Evolutionary conservation across 1,140 invertebrate genomes (phyloP), one percentile per base, ranked within the genome.

Genomic region (Pseudomyrmex concolor): DNA sequence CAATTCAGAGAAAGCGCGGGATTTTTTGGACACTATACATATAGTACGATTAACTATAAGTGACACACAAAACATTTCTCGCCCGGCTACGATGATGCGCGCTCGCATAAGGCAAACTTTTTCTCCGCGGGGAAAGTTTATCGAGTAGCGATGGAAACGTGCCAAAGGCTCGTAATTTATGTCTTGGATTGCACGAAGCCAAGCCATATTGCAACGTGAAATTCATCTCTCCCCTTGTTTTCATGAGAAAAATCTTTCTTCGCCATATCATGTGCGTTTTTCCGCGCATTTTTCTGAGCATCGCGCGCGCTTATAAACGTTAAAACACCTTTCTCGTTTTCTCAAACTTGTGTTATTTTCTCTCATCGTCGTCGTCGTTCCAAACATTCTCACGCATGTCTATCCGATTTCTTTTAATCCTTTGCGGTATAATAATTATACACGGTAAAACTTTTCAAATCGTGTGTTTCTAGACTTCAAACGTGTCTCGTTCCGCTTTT

Each of bases 61-160:
- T 15, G 34, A 68, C 12, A 48, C 25, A 59, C 25, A 9, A 57
- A 48, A 59, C 34, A 68, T 78, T 57, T 48, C 0, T 13, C 60
- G 64, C 63, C n/a, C 50, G 48, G 54, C 48, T n/a, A 4, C 15
- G 15, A 17, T 57, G 63, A 78, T 57, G 63, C 74, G 74, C 5
- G 34, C n/a, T 80, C 66, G 22, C 54, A 50, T 17, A 57, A 78
- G 54, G 43, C 43, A 8, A 19, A 80, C 66, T 67, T 87, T 85
- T 84, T 84, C 50, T 48, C 15, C n/a, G 5, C n/a, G 55, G 74
- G 67, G 71, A 87, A 87, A 86, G 70, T 51, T 50, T 19, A 80
- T 80, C 22, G 66, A 54, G 12, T 80, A 54, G 19, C 19, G 76
- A 71, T 80, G 76, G 43, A 80, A 71, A 71, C 67, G 66, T 19